Evolutionary conservation across 2,888 invertebrate genomes (phyloP).

Genomic region (Sicus ferrugineus): DNA sequence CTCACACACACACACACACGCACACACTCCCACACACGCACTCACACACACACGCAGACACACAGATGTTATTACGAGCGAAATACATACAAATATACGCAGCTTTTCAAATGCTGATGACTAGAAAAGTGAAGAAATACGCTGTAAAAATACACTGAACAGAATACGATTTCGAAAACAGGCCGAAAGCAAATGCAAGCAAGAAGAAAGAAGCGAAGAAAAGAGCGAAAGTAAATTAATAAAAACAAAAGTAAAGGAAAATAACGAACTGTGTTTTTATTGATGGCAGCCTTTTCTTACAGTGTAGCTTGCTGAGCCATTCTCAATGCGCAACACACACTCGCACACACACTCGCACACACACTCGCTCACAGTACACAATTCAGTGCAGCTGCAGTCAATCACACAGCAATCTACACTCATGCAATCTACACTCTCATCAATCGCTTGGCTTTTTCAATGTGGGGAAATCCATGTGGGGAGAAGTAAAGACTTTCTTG

Average conservation of each 20-base stretch:
- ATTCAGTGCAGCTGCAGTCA: no score
- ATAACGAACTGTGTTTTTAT: neutral
- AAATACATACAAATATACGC: slow-evolving; percentile 38
- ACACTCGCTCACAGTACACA: no score
- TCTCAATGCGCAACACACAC: no score
- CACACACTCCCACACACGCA: neutral
- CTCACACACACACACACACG: slow-evolving; percentile 53
- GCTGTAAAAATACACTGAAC: no score
- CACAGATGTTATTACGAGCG: slow-evolving; percentile 9
- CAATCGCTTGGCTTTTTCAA: no score
- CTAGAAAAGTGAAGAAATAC: slow-evolving; percentile 30
- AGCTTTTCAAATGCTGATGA: slow-evolving; percentile 36
- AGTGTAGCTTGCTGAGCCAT: no score
- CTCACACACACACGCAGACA: neutral
- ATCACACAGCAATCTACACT: no score
- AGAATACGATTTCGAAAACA: slow-evolving; percentile 12
- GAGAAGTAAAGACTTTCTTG: no score
- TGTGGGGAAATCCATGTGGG: no score
- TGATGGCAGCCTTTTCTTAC: no score
- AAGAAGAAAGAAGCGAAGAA: slow-evolving; percentile 41
- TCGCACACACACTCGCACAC: no score
- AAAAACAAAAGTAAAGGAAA: neutral
- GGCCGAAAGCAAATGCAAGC: slow-evolving; percentile 44
- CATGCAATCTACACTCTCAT: no score
- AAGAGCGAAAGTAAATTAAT: slow-evolving; percentile 41